Evolutionary conservation across 2,113 vertebrate species (phyloP), one percentile per base, ranked within the genome.

Genomic region (Melospiza melodia): DNA sequence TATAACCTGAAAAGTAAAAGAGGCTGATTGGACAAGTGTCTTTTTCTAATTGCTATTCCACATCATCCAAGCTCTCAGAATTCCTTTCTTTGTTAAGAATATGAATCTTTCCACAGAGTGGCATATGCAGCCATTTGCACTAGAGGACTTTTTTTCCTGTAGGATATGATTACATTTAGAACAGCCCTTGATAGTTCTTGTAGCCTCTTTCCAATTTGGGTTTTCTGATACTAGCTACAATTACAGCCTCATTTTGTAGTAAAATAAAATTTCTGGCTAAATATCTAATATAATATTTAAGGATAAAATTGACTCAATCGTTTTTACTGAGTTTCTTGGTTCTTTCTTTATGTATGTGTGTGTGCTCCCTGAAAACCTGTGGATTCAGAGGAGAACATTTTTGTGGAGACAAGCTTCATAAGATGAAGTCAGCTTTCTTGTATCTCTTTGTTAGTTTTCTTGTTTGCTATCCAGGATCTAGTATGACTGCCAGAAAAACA

Each of bases 231-330:
- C 27, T 35, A 65, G 39, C 46, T 76, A 25, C 2, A 43, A 43
- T 43, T 43, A 43, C 15, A 43, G 41, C 41, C 41, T 43, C 41
- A 39, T 65, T 68, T 84, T 41, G 3, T 41, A 57, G 13, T 48
- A 61, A 89, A 81, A 54, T 24, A 73, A 69, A 12, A 52, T 88
- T 86, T 83, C 15, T 80, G 27, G 7, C 6, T 58, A 68, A 78
- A 41, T 1, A 22, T 22, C 5, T 86, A 43, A 43, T 43, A 43
- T 43, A 43, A 16, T 43, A 43, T 43, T 43, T 44, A 59, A 91
- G n/a, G 15, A 58, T 0, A 10, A 89, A 66, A 57, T 15, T 2
- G 1, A 25, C 35, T 24, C 0, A 0, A 12, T 44, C 3, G 1
- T 10, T 71, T 67, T 62, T 87, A 12, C 37, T 35, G 11, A 51